Base-by-base conservation (phyloP, 1,140 invertebrate genomes). In the Eurosta solidaginis region DNA sequence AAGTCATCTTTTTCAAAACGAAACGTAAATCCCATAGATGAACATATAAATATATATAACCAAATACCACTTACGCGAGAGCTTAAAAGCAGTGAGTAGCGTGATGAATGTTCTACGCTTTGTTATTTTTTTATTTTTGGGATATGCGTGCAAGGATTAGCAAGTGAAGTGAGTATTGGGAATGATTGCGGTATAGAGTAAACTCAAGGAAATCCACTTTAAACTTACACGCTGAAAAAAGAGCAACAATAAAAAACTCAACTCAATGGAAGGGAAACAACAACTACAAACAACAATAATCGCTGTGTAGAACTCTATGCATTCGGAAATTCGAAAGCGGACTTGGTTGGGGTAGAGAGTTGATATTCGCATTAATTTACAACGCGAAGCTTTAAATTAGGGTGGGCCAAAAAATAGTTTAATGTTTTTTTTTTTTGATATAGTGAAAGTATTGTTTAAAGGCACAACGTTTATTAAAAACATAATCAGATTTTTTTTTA, bases 141-240 rank as follows among this genome's bases (percentile, higher is more conserved):
- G 59, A 33, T 33, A 68, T 68, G 59, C 59, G 59, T 68, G 59
- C 5, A 22, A 40, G 59, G 59, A 68, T 68, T 68, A 68, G 33
- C 59, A 68, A 68, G 59, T 33, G 5, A 40, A 36, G 59, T 68
- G 59, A 20, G 59, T 33, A n/a, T 2, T 20, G 17, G 6, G 59
- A 42, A 5, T 68, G 59, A 68, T 68, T 68, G 36, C n/a, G 59
- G 33, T 33, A 22, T 9, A 33, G n/a, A 17, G 59, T n/a, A 20
- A 14, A 68, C 36, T 68, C 33, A 29, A 68, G 59, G 59, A 68
- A 68, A 68, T 68, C 36, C 59, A 68, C 59, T 68, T 68, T 68
- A 68, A 68, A 68, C 59, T 68, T 68, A 68, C 59, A 68, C 59
- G 59, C 59, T 68, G 36, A 36, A 9, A 52, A 17, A 68, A 68